A percentile compares a stretch with the other conserved stretches of the same genome.
Evolutionary conservation across 2,113 vertebrate genomes (phyloP).

Genomic region (Empidonax traillii): DNA sequence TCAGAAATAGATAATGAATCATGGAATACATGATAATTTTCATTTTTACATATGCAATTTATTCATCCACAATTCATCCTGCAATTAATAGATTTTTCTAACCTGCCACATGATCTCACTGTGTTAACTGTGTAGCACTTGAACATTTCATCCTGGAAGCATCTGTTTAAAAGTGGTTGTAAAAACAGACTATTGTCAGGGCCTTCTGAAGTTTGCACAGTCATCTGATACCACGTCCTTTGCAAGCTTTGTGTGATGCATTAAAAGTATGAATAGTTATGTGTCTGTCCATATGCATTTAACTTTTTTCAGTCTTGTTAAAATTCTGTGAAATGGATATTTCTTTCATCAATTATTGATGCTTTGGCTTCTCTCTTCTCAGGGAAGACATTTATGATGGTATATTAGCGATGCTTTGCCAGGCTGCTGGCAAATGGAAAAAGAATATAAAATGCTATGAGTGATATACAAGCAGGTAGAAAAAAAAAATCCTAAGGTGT

Average conservation of each 20-base stretch:
- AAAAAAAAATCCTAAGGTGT: background rate
- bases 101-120: background rate
- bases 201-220: background rate
- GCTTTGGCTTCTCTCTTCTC: background rate
- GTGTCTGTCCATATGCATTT: background rate
- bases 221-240: background rate
- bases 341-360: slow-evolving; percentile 10
- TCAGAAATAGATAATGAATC: background rate
- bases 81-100: background rate
- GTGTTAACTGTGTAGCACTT: background rate
- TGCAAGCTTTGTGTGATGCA: background rate
- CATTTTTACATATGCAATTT: background rate
- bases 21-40: background rate
- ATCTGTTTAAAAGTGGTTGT: background rate
- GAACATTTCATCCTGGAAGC: background rate
- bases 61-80: background rate
- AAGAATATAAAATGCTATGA: background rate
- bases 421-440: slow-evolving; percentile 6
- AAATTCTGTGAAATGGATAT: background rate
- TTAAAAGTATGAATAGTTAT: rapidly evolving
- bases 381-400: background rate
- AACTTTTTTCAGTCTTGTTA: background rate
- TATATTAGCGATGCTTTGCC: background rate
- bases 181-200: background rate
- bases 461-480: background rate